These are phyloP conservation scores for Nesogale talazaci DNA, from an alignment of 2,113 vertebrate genomes.

Conservation along the genomic window DNA sequence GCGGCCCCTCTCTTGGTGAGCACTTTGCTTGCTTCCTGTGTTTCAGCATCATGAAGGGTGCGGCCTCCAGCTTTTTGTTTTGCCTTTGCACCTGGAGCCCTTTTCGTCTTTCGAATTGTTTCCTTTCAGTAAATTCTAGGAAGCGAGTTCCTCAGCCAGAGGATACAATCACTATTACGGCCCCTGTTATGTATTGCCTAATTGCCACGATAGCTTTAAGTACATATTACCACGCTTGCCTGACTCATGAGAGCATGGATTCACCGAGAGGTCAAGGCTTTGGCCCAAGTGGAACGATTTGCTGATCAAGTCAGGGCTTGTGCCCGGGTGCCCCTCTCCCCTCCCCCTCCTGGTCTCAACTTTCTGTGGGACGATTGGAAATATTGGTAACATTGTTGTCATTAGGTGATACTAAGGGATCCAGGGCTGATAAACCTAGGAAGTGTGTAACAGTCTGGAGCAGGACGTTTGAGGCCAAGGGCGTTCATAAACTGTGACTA, in stretches of 20 bases:
- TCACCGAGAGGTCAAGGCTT: neutral
- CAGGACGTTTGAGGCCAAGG: neutral
- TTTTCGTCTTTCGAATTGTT: slow-evolving; percentile 76
- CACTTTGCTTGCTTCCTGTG: slow-evolving; percentile 60
- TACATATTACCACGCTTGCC: neutral
- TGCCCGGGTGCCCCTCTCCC: neutral
- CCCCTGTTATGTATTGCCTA: slow-evolving; percentile 57
- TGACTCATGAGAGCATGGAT: slow-evolving; percentile 25
- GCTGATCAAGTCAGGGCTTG: neutral
- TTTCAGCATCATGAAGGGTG: slow-evolving; percentile 19
- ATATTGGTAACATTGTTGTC: slow-evolving; percentile 36
- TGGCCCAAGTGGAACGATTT: neutral
- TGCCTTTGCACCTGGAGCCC: slow-evolving; percentile 52
- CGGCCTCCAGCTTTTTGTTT: neutral
- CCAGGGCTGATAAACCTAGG: neutral
- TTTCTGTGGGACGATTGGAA: neutral
- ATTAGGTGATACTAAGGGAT: slow-evolving; percentile 23
- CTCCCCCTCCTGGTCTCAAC: neutral
- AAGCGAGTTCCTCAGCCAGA: slow-evolving; percentile 68
- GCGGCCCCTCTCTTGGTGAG: neutral
- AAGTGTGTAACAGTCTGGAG: neutral
- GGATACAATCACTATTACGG: slow-evolving; percentile 66
- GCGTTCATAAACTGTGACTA: neutral
- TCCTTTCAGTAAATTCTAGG: slow-evolving; percentile 78
- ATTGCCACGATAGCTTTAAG: slow-evolving; percentile 41